A percentile compares a stretch with the other conserved stretches of the same genome.
Evolutionary conservation across 2,797 vertebrate species (phyloP).

Genomic region (Platalea minor): DNA sequence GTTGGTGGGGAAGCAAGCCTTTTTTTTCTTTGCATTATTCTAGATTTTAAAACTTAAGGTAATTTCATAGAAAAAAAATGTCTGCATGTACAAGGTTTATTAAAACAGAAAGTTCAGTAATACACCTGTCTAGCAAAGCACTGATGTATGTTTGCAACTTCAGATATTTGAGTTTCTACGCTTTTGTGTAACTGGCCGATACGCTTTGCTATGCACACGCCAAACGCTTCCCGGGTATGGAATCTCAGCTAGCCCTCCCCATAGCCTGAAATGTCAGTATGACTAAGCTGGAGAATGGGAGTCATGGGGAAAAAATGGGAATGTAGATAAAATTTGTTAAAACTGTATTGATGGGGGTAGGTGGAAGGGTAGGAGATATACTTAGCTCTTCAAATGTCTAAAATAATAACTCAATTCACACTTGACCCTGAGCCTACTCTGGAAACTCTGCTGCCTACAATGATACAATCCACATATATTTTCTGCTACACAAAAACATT

Average conservation of each 20-base stretch:
- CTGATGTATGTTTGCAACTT: not conserved
- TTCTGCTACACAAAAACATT: constrained; percentile 10
- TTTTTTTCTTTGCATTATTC: not conserved
- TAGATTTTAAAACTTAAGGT: not conserved
- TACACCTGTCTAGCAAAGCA: not conserved
- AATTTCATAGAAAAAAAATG: not conserved
- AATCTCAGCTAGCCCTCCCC: not conserved
- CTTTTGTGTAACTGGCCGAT: not conserved
- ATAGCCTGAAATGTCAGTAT: constrained; percentile 20
- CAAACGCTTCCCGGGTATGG: not conserved
- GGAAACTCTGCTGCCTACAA: constrained; percentile 50
- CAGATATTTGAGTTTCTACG: not conserved
- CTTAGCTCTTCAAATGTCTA: constrained; percentile 14
- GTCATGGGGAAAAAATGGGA: constrained; percentile 39
- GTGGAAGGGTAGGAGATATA: constrained; percentile 21
- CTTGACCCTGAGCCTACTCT: constrained; percentile 42
- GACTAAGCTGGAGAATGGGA: constrained; percentile 32
- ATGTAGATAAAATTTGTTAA: constrained; percentile 3
- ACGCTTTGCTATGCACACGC: not conserved
- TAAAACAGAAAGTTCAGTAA: not conserved
- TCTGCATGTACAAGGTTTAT: not conserved
- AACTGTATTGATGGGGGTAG: constrained; percentile 38
- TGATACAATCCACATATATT: constrained; percentile 40
- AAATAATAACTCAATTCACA: constrained; percentile 59
- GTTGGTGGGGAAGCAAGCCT: constrained; percentile 61